These are phyloP conservation scores for Porites evermanni DNA, from an alignment of 92 coral and sea anemone species.

Conservation along the genomic window DNA sequence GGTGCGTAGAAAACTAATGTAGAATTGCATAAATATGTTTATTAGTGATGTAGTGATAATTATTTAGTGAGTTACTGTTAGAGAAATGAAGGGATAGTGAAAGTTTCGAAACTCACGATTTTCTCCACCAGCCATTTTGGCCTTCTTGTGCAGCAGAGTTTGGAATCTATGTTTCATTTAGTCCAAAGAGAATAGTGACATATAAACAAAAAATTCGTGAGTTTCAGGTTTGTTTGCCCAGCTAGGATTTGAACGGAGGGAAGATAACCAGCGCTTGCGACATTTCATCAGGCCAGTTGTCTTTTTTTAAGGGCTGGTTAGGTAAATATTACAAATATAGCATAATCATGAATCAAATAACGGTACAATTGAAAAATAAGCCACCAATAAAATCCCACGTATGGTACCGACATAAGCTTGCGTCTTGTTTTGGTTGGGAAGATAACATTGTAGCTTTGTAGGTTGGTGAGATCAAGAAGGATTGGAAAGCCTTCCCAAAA, in stretches of 20 bases:
- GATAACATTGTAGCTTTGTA: neutral
- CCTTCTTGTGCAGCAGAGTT: too few species aligned
- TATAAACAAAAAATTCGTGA: neutral
- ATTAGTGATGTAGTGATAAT: constrained; percentile 25
- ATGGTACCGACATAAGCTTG: constrained; percentile 29
- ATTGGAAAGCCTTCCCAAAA: too few species aligned
- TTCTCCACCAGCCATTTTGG: neutral
- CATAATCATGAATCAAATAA: constrained; percentile 10
- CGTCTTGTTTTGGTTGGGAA: neutral
- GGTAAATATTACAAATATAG: constrained; percentile 25
- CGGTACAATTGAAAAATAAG: constrained; percentile 41
- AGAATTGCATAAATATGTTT: constrained; percentile 23
- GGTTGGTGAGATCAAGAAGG: neutral
- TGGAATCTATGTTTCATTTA: neutral
- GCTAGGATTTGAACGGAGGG: neutral
- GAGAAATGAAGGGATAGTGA: neutral
- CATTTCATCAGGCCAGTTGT: neutral
- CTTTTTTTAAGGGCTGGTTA: neutral
- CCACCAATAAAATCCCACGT: constrained; percentile 53
- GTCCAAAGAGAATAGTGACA: too few species aligned
- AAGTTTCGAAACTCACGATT: constrained; percentile 9
- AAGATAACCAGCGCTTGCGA: neutral
- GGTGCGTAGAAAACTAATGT: neutral
- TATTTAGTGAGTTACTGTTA: constrained; percentile 35
- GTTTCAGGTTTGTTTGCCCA: neutral